Conservation (phyloP, 35 echinoderm and acorn worm species). For the Holothuria glaberrima region DNA sequence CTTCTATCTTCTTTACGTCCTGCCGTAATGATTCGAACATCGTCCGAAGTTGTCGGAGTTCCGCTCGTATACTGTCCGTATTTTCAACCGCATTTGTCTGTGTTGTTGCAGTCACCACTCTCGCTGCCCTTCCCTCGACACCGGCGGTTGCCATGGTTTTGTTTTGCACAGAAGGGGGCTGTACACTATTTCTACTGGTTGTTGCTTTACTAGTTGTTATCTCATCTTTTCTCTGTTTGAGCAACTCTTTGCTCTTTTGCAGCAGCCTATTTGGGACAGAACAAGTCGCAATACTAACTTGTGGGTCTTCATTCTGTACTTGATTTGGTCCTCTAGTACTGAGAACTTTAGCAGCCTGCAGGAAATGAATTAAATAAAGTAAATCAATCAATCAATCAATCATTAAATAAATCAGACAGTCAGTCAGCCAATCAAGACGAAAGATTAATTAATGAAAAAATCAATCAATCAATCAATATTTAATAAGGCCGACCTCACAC, state of each 20-base stretch:
- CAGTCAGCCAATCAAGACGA: no score
- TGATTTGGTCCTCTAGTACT: neutral
- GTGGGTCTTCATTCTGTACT: neutral
- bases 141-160: no score
- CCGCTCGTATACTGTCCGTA: neutral
- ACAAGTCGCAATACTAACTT: neutral
- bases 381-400: neutral
- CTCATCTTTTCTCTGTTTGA: neutral
- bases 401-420: no score
- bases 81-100: neutral
- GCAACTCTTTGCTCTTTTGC: neutral
- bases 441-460: no score
- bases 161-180: neutral
- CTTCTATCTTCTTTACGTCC: neutral
- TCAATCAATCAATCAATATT: no score
- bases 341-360: slow-evolving; percentile 37
- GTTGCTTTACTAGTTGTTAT: no score
- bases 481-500: no score
- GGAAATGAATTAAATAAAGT: neutral
- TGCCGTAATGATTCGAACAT: neutral
- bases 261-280: neutral
- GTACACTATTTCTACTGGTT: no score
- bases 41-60: neutral
- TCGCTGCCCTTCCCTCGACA: neutral
- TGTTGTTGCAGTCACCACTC: neutral